phyloP scores from a whole-genome alignment of 1,140 invertebrate species.

The Globodera ellingtonae region DNA sequence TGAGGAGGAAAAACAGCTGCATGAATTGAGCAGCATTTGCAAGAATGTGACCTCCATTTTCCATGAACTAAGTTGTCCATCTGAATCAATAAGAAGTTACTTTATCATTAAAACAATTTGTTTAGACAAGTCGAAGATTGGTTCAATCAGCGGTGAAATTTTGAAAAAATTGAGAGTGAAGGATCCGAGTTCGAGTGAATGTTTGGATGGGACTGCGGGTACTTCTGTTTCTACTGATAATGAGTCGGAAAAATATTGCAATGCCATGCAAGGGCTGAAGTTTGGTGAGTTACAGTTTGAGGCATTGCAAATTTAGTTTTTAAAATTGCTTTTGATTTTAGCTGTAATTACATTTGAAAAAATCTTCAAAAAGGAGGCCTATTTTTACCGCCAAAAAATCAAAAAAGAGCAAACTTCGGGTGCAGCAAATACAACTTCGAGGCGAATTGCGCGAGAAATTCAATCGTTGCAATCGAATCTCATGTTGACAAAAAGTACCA shows the following conservation, averaged over 20 bases:
- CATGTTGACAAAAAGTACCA: conserved; percentile 87
- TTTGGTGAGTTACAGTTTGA: not conserved
- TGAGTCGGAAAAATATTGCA: not conserved
- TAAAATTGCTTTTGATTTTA: not conserved
- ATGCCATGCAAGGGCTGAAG: not conserved
- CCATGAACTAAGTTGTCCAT: not conserved
- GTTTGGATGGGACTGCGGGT: not conserved
- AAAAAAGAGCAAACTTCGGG: not conserved
- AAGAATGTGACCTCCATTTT: conserved; percentile 11
- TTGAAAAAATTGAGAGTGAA: not conserved
- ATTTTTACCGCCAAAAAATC: not conserved
- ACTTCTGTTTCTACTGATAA: not conserved
- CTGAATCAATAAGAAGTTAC: not conserved
- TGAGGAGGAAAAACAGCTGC: conserved; percentile 14
- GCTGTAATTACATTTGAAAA: not conserved
- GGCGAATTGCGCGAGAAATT: conserved; percentile 77
- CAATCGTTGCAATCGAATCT: conserved; percentile 87
- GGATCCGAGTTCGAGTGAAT: not conserved
- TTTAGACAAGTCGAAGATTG: not conserved
- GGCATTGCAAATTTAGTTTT: not conserved
- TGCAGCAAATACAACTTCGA: not conserved
- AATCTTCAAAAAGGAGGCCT: not conserved
- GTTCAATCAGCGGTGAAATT: not conserved
- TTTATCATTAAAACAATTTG: not conserved
- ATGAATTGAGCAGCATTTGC: conserved; percentile 11